Percentiles rank a stretch among this genome's conserved stretches.
These are phyloP conservation scores for fruit fly (Drosophila melanogaster) DNA, from an alignment of 1,140 invertebrate genomes.

Conservation along the genomic window DNA sequence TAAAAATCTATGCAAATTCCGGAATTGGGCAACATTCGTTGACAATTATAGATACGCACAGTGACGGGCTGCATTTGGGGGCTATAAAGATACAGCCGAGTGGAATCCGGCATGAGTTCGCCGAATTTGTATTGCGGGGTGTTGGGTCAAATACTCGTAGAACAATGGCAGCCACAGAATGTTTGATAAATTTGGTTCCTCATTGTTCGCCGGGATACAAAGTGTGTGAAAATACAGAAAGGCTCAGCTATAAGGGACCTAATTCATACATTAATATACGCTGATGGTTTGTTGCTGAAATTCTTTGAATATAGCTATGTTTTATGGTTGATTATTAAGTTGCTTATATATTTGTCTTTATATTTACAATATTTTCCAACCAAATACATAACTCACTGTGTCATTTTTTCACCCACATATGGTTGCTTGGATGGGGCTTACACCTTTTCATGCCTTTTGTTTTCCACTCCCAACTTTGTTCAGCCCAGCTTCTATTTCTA, in stretches of 20 bases:
- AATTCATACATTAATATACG: too few species aligned
- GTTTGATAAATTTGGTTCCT: slow-evolving; percentile 2
- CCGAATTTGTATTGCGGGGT: slow-evolving; percentile 18
- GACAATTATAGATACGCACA: slow-evolving; percentile 69
- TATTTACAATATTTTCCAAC: too few species aligned
- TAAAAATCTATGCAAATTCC: slow-evolving; percentile 45
- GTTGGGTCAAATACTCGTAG: not conserved
- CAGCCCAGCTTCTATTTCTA: slow-evolving; percentile 13
- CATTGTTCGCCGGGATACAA: slow-evolving; percentile 12
- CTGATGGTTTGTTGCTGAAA: too few species aligned
- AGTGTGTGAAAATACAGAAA: slow-evolving; percentile 18
- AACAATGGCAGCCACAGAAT: slow-evolving; percentile 26
- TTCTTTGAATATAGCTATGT: too few species aligned
- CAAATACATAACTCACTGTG: not conserved
- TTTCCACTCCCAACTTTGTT: slow-evolving; percentile 11
- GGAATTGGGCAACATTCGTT: slow-evolving; percentile 48
- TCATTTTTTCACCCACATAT: slow-evolving; percentile 3
- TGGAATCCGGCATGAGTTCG: slow-evolving; percentile 21
- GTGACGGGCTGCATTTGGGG: slow-evolving; percentile 59
- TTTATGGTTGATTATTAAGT: not conserved
- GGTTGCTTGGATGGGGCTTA: slow-evolving; percentile 15
- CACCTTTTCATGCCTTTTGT: slow-evolving; percentile 28
- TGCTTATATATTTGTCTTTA: not conserved
- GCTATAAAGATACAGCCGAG: slow-evolving; percentile 37
- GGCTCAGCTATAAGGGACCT: too few species aligned